phyloP scores from a whole-genome alignment of 2,888 invertebrate species.

The Caenorhabditis panamensis region DNA sequence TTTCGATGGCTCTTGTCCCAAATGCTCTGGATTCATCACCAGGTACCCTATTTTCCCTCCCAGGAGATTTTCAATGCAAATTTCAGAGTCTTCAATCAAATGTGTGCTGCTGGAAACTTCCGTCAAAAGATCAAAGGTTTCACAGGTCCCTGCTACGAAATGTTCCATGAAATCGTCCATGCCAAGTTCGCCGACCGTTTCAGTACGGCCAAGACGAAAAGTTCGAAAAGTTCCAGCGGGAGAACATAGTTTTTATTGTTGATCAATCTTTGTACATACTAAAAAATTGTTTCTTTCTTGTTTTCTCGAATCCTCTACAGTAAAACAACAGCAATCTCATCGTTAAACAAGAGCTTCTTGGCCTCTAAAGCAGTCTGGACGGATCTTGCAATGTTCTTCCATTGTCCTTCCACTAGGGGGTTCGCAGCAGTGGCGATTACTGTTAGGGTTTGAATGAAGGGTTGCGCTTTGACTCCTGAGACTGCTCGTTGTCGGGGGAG shows the following conservation, averaged over 20 bases:
- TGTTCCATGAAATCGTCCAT: constrained; percentile 77
- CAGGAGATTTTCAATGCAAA: background rate
- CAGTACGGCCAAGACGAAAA: constrained; percentile 33
- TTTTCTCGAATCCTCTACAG: no score
- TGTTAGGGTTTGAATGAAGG: constrained; percentile 36
- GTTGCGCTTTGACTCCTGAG: constrained; percentile 19
- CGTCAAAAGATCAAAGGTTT: constrained; percentile 69
- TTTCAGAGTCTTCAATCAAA: constrained; percentile 76
- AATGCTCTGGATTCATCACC: constrained; percentile 78
- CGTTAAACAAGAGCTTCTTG: constrained; percentile 41
- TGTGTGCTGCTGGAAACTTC: constrained; percentile 76
- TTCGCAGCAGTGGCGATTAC: constrained; percentile 29
- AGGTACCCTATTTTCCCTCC: constrained; percentile 24
- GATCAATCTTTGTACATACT: constrained; percentile 46
- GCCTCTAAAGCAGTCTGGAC: constrained; percentile 37
- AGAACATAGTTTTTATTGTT: constrained; percentile 22
- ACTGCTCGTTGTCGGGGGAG: constrained; percentile 21
- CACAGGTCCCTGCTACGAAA: constrained; percentile 77
- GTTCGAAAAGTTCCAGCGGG: constrained; percentile 17
- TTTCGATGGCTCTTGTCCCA: constrained; percentile 77
- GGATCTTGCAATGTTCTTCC: constrained; percentile 43
- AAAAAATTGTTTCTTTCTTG: background rate
- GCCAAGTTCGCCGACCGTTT: constrained; percentile 75
- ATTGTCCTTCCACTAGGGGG: constrained; percentile 25
- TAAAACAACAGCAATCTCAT: constrained; percentile 26